A percentile compares a stretch with the other conserved stretches of the same genome.
phyloP scores from a whole-genome alignment of 2,888 invertebrate species.

The Uloborus plumipes region DNA sequence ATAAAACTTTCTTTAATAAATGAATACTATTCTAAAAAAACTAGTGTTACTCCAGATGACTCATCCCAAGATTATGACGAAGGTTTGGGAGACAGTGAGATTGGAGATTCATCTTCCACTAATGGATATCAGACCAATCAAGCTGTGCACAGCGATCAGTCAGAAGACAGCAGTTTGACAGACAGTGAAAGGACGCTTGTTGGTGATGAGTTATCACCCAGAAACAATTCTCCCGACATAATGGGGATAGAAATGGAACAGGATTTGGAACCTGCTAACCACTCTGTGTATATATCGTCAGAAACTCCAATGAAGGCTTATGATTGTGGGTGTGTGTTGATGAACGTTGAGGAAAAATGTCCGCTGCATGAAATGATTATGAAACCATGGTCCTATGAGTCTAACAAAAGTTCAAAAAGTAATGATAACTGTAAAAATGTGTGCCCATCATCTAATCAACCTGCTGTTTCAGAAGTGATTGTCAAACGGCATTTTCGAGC shows the following conservation, averaged over 20 bases:
- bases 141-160: constrained; percentile 75
- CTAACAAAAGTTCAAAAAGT: constrained; percentile 26
- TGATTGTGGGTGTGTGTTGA: constrained; percentile 50
- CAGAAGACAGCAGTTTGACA: constrained; percentile 83
- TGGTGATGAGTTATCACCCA: constrained; percentile 73
- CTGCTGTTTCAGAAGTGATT: background rate
- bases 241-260: constrained; percentile 42
- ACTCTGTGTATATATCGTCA: constrained; percentile 14
- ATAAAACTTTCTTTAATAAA: background rate
- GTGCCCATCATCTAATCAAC: constrained; percentile 6
- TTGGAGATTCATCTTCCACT: constrained; percentile 30
- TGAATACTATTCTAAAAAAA: constrained; percentile 4
- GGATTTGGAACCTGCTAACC: constrained; percentile 34
- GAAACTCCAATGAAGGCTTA: background rate
- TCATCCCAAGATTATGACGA: constrained; percentile 51
- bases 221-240: constrained; percentile 70
- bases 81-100: constrained; percentile 54
- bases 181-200: constrained; percentile 80
- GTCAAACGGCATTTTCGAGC: constrained; percentile 47
- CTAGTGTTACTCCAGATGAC: constrained; percentile 12
- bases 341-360: constrained; percentile 39
- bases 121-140: constrained; percentile 40
- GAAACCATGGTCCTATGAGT: constrained; percentile 64
- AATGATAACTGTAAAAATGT: constrained; percentile 5
- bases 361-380: constrained; percentile 40